phyloP scores from a whole-genome alignment of 2,113 vertebrate genomes.

The Nothocercus julius region DNA sequence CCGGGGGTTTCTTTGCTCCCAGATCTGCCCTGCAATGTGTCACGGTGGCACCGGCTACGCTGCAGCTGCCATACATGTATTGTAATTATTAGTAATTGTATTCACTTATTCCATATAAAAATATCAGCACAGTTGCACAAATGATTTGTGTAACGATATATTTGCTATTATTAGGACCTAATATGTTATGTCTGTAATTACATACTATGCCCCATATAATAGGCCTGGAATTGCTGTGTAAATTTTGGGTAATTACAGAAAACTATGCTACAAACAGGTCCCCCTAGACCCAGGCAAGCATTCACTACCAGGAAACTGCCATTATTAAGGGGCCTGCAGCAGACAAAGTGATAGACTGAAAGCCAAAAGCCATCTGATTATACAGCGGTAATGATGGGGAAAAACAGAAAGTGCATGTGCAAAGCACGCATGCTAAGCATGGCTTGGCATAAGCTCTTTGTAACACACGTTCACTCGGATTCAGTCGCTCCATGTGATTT shows the following conservation, averaged over 20 bases:
- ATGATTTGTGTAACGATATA: slow-evolving; percentile 60
- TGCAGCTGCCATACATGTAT: slow-evolving; percentile 13
- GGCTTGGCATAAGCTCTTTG: neutral
- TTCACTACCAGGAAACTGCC: slow-evolving; percentile 42
- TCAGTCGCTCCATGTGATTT: neutral
- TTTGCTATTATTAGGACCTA: slow-evolving; percentile 54
- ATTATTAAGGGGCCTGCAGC: slow-evolving; percentile 12
- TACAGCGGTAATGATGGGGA: neutral
- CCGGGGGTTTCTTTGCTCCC: neutral
- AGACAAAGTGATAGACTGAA: neutral
- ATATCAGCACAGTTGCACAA: slow-evolving; percentile 31
- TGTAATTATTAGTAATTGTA: slow-evolving; percentile 20
- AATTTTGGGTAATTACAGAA: slow-evolving; percentile 56
- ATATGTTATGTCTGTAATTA: slow-evolving; percentile 61
- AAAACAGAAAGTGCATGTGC: neutral
- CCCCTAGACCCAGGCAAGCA: neutral
- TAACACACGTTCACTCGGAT: neutral
- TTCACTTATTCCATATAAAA: slow-evolving; percentile 39
- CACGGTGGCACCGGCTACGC: neutral
- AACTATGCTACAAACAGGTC: slow-evolving; percentile 56
- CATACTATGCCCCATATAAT: slow-evolving; percentile 16
- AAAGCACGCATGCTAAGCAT: too few species aligned
- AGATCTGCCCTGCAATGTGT: neutral
- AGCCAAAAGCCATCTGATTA: neutral
- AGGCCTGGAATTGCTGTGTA: slow-evolving; percentile 47